phyloP scores from a whole-genome alignment of 2,113 vertebrate genomes.

The Mustelus asterias region DNA sequence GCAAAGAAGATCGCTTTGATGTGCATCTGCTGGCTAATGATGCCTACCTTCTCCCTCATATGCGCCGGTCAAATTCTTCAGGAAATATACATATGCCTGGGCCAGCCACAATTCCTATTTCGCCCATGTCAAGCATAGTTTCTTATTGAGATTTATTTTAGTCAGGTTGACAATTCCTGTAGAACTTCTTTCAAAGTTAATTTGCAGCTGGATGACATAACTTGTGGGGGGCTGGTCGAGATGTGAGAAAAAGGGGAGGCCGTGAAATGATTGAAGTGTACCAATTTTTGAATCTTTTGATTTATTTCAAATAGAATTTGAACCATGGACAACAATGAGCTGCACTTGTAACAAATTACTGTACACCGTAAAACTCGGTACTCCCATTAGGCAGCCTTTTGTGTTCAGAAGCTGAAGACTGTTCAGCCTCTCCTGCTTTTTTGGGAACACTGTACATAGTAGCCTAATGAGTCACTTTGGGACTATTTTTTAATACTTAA shows the following conservation, averaged over 20 bases:
- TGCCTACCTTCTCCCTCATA: slow-evolving; percentile 93
- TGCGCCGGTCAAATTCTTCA: slow-evolving; percentile 96
- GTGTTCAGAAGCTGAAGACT: neutral
- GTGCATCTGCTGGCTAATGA: slow-evolving; percentile 94
- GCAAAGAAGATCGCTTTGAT: slow-evolving; percentile 93
- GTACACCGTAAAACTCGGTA: slow-evolving; percentile 8
- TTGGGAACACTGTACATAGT: slow-evolving; percentile 67
- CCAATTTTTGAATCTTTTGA: slow-evolving; percentile 32
- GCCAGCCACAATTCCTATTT: slow-evolving; percentile 68
- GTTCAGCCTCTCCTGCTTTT: slow-evolving; percentile 1
- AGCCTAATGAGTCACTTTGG: slow-evolving; percentile 30
- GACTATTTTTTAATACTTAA: slow-evolving; percentile 32
- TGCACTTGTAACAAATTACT: slow-evolving; percentile 12
- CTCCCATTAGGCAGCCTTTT: neutral
- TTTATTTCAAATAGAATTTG: slow-evolving; percentile 21
- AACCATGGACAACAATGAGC: slow-evolving; percentile 21
- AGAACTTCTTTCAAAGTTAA: slow-evolving; percentile 51
- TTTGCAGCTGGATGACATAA: slow-evolving; percentile 56
- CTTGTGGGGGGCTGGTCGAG: neutral
- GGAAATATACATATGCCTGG: slow-evolving; percentile 87
- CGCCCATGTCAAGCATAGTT: slow-evolving; percentile 81
- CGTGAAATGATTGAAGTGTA: slow-evolving; percentile 6
- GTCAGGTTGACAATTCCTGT: slow-evolving; percentile 50
- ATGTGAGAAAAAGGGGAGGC: neutral
- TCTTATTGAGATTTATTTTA: slow-evolving; percentile 73